Percentiles rank a stretch among this genome's conserved stretches.
phyloP scores from a whole-genome alignment of 2,797 vertebrate species.

The Nasua narica region DNA sequence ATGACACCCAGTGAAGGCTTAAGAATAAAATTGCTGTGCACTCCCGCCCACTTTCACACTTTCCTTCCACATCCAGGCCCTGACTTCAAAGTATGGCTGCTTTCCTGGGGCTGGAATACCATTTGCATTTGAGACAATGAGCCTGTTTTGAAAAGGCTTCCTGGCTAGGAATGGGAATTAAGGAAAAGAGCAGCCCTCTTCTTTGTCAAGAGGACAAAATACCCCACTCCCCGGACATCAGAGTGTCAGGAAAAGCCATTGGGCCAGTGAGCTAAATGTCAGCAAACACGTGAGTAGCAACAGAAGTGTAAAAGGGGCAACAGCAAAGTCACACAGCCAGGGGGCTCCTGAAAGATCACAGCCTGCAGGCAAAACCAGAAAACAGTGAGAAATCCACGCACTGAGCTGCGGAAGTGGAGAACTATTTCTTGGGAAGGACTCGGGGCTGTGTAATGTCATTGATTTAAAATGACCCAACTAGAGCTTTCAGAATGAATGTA shows the following conservation, averaged over 20 bases:
- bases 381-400: background rate
- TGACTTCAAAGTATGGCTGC: background rate
- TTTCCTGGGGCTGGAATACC: background rate
- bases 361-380: background rate
- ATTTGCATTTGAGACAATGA: background rate
- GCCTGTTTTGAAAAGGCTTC: background rate
- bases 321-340: fast-evolving
- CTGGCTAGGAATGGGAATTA: background rate
- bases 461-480: background rate
- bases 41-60: background rate
- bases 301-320: background rate
- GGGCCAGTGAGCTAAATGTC: background rate
- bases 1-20: background rate
- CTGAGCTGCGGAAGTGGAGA: background rate
- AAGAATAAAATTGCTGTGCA: background rate
- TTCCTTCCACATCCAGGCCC: background rate
- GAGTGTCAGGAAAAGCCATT: background rate
- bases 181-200: background rate
- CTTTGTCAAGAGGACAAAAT: background rate
- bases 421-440: background rate
- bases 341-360: background rate
- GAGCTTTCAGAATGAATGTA: background rate
- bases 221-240: background rate
- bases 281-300: background rate
- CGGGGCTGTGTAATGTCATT: background rate